These are phyloP conservation scores for Muraenolepis orangiensis DNA, from an alignment of 2,797 vertebrate genomes.

Conservation along the genomic window DNA sequence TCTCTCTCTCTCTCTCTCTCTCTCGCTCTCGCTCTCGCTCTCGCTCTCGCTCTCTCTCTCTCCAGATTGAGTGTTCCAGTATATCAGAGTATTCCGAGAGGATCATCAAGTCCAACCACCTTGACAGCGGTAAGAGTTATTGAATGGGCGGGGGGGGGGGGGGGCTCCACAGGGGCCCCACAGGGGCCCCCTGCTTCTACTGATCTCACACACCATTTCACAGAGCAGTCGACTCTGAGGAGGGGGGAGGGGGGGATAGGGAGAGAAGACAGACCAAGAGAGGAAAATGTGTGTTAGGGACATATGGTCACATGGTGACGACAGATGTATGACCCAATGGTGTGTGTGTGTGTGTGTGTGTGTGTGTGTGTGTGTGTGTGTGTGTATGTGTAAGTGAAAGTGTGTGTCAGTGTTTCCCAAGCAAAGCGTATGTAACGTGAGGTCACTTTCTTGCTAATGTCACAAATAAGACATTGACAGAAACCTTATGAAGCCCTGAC, in stretches of 20 bases:
- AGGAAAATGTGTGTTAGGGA: too few relatives aligned
- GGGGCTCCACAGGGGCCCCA: too few relatives aligned
- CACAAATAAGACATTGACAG: not conserved
- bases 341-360: too few relatives aligned
- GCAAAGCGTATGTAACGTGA: not conserved
- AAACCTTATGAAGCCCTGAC: too few relatives aligned
- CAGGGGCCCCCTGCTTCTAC: not conserved
- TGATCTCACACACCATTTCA: not conserved
- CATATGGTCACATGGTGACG: too few relatives aligned
- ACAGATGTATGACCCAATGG: too few relatives aligned
- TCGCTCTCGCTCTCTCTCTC: not conserved
- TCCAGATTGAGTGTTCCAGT: conserved; percentile 97
- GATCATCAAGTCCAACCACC: conserved; percentile 98
- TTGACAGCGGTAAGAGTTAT: conserved; percentile 90
- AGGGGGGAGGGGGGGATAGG: too few relatives aligned
- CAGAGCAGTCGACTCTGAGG: not conserved
- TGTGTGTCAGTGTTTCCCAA: not conserved
- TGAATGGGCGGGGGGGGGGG: too few relatives aligned
- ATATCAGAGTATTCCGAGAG: conserved; percentile 98
- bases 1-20: not conserved
- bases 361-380: too few relatives aligned
- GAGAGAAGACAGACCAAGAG: not conserved
- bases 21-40: not conserved
- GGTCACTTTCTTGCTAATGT: not conserved
- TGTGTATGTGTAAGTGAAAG: too few relatives aligned